Conservation (phyloP, 2,888 invertebrate genomes). For the Acronicta psi region DNA sequence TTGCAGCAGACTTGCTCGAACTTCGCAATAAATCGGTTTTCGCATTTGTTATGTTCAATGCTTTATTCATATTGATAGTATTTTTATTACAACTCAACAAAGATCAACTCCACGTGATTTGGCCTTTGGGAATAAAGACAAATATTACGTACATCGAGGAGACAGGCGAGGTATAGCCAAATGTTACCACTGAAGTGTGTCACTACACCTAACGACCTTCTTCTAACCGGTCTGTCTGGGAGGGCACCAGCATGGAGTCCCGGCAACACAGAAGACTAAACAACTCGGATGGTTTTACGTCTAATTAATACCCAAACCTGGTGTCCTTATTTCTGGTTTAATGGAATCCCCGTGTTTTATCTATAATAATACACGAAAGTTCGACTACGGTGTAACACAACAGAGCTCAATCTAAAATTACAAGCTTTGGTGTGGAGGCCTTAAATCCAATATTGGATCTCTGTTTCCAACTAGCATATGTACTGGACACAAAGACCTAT, state of each 20-base stretch:
- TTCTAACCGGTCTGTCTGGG: slow-evolving; percentile 88
- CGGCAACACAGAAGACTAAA: slow-evolving; percentile 80
- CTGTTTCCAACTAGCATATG: slow-evolving; percentile 21
- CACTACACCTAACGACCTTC: slow-evolving; percentile 87
- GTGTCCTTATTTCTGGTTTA: slow-evolving; percentile 61
- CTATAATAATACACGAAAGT: slow-evolving; percentile 41
- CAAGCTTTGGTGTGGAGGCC: slow-evolving; percentile 26
- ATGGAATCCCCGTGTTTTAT: slow-evolving; percentile 43
- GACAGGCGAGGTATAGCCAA: slow-evolving; percentile 95
- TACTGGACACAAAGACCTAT: slow-evolving; percentile 41
- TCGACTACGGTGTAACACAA: slow-evolving; percentile 46
- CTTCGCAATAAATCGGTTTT: slow-evolving; percentile 99
- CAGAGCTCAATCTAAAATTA: slow-evolving; percentile 18
- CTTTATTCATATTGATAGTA: slow-evolving; percentile 99
- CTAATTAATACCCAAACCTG: slow-evolving; percentile 74
- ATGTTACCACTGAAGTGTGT: slow-evolving; percentile 83
- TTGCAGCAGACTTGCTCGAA: slow-evolving; percentile 96
- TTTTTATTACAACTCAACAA: slow-evolving; percentile 99
- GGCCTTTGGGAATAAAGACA: slow-evolving; percentile 98
- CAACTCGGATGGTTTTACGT: slow-evolving; percentile 75
- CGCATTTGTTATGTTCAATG: slow-evolving; percentile 99
- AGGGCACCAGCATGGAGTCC: slow-evolving; percentile 87
- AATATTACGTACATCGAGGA: slow-evolving; percentile 98
- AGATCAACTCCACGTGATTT: slow-evolving; percentile 98
- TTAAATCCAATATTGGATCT: slow-evolving; percentile 25